Base-by-base conservation (phyloP, 2,797 vertebrate species). In the Epinephelus coioides region DNA sequence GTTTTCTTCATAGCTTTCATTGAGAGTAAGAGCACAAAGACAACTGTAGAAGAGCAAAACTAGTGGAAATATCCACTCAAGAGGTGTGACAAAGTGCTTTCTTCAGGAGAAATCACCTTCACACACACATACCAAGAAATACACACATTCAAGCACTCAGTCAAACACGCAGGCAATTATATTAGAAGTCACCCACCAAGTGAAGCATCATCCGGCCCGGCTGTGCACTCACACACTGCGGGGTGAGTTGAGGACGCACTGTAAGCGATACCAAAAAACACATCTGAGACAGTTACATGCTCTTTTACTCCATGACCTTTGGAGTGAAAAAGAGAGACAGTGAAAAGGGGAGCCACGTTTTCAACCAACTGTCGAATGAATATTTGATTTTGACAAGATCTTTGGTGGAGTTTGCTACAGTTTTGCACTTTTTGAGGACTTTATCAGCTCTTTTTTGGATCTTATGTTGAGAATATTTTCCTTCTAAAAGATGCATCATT, bases 271-370 rank as follows among this genome's bases (percentile, higher is more conserved):
- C 63, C 2, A 23, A 72, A 79, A 43, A 86, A 73, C 73, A 79
- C 6, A 71, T 59, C 74, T 13, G n/a, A 81, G 82, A 81, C 55
- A 61, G 84, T 81, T 27, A 61, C 72, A 27, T 21, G 62, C 73
- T 46, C 61, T 34, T 55, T 80, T 50, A 34, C 66, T 69, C 21
- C 19, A 2, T 82, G 81, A 88, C 88, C 83, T 87, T 82, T 81
- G 62, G 65, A 66, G 81, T 27, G 25, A 61, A 72, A 69, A 79
- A 69, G 49, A 65, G 21, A 83, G 57, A 64, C 11, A 17, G 68
- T 44, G n/a, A 57, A 23, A 6, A 74, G 50, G 69, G 74, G 50
- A 49, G 72, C 47, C 38, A 9, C 64, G 65, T 77, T 86, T 63
- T 54, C 59, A 30, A 72, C 81, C 38, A 19, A 13, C 84, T 87